phyloP scores from a whole-genome alignment of 2,113 vertebrate species.

The Paralichthys olivaceus region DNA sequence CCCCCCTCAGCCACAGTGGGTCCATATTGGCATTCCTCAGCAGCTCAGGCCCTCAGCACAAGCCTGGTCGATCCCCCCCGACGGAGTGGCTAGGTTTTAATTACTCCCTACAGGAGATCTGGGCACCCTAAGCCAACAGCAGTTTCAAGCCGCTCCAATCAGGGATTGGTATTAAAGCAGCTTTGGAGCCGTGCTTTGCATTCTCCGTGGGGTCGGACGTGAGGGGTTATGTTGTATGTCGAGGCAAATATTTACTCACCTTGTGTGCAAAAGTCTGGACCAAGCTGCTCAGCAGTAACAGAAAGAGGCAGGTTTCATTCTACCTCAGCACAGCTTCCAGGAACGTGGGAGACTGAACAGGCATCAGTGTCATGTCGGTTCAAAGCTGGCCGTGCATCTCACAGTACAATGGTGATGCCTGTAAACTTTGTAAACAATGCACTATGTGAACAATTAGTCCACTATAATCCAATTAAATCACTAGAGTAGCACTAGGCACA shows the following conservation, averaged over 20 bases:
- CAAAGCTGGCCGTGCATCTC: background rate
- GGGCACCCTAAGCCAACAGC: constrained; percentile 74
- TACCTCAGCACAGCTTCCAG: constrained; percentile 75
- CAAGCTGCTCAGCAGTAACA: constrained; percentile 49
- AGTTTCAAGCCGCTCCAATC: constrained; percentile 71
- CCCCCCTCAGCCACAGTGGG: constrained; percentile 46
- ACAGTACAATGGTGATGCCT: background rate
- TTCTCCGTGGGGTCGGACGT: constrained; percentile 49
- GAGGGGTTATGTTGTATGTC: constrained; percentile 50
- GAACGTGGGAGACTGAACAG: constrained; percentile 26
- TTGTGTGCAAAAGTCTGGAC: constrained; percentile 57
- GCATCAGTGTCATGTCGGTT: constrained; percentile 34
- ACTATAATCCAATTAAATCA: constrained; percentile 29
- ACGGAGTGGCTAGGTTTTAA: constrained; percentile 70
- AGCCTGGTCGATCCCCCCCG: constrained; percentile 48
- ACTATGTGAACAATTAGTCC: constrained; percentile 54
- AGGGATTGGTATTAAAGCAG: constrained; percentile 73
- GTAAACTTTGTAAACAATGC: constrained; percentile 55
- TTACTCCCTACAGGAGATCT: constrained; percentile 70
- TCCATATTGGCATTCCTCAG: constrained; percentile 78
- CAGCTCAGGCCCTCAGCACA: constrained; percentile 72
- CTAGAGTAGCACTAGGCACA: constrained; percentile 29
- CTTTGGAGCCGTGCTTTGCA: constrained; percentile 70
- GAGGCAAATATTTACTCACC: constrained; percentile 72
- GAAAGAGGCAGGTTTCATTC: constrained; percentile 64